phyloP scores from a whole-genome alignment of 1,140 invertebrate genomes.

The Calliopsis andreniformis region DNA sequence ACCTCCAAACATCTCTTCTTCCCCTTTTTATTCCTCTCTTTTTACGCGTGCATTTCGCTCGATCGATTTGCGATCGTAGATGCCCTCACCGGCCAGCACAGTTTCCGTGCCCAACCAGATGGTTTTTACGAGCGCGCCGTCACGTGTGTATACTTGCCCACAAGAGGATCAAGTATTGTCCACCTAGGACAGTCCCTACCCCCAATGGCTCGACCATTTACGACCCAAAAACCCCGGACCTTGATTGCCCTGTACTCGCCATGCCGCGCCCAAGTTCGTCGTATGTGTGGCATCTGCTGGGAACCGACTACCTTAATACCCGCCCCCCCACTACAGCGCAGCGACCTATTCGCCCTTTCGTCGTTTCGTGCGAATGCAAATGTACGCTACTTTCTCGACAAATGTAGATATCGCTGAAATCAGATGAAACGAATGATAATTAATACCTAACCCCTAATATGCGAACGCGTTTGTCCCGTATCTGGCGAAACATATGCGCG shows the following conservation, averaged over 20 bases:
- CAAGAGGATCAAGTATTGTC: background rate
- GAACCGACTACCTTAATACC: background rate
- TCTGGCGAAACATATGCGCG: constrained; percentile 76
- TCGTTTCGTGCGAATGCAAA: too few species aligned
- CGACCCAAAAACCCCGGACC: background rate
- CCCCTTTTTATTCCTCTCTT: constrained; percentile 18
- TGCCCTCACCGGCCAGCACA: background rate
- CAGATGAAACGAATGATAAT: background rate
- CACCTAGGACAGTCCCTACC: too few species aligned
- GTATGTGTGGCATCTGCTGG: constrained; percentile 8
- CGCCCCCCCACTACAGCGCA: too few species aligned
- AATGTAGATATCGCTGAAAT: too few species aligned
- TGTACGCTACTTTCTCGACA: too few species aligned
- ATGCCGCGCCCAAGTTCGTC: background rate
- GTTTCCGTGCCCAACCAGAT: background rate
- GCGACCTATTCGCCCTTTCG: too few species aligned
- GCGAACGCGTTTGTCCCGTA: constrained; percentile 49
- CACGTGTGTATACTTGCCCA: background rate
- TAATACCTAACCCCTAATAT: background rate
- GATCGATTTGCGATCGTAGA: constrained; percentile 1
- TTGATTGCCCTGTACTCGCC: background rate
- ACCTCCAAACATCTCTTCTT: constrained; percentile 43
- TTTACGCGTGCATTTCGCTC: too few species aligned
- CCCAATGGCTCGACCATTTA: background rate
- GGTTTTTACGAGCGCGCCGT: background rate